phyloP scores from a whole-genome alignment of 2,113 vertebrate genomes.

The Xenotilapia leptura region DNA sequence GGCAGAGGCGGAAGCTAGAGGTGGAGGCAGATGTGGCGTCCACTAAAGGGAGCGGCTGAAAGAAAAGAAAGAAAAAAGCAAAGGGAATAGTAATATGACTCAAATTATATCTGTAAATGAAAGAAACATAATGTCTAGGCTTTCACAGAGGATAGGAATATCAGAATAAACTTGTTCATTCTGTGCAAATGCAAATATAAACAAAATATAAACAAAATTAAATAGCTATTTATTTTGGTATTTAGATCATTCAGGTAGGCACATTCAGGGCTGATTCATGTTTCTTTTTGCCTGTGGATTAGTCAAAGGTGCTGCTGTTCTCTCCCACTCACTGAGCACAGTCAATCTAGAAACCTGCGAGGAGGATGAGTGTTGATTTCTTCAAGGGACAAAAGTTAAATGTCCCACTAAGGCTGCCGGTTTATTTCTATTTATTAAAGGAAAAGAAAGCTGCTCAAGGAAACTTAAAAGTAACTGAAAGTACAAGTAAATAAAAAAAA shows the following conservation, averaged over 20 bases:
- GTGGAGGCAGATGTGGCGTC: neutral
- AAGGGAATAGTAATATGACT: neutral
- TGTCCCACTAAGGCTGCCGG: neutral
- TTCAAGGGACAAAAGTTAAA: neutral
- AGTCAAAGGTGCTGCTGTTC: neutral
- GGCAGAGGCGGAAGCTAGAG: neutral
- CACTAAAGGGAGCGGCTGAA: neutral
- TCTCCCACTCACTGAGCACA: neutral
- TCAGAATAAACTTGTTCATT: neutral
- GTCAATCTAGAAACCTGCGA: neutral
- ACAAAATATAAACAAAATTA: neutral
- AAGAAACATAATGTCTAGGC: neutral
- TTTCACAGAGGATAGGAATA: neutral
- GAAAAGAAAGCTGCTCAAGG: neutral
- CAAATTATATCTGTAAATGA: neutral
- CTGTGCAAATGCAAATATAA: neutral
- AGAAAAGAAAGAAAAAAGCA: neutral
- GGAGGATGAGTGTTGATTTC: neutral
- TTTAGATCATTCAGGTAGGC: neutral
- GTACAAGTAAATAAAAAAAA: neutral
- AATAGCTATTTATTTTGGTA: neutral
- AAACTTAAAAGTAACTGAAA: neutral
- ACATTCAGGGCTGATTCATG: neutral
- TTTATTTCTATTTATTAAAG: neutral
- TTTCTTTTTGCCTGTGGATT: neutral